A percentile compares a stretch with the other conserved stretches of the same genome.
Evolutionary conservation across 2,797 vertebrate genomes (phyloP).

Genomic region (Cynodonichthys magdalenae): DNA sequence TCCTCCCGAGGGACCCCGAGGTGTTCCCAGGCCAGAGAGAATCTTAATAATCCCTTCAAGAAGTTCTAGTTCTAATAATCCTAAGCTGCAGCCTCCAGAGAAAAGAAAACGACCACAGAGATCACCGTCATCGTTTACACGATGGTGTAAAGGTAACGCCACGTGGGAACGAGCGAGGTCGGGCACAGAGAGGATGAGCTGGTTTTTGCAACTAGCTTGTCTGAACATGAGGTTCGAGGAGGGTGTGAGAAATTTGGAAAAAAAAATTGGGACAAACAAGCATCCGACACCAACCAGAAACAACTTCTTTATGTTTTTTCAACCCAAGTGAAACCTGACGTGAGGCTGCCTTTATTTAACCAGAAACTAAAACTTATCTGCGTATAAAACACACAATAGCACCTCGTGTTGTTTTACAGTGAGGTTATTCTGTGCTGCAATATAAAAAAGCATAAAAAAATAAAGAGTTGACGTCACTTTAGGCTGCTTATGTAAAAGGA

Average conservation of each 20-base stretch:
- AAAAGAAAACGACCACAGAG: too few species aligned
- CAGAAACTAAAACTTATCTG: not conserved
- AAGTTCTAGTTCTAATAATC: too few species aligned
- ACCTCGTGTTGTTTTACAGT: conserved; percentile 17
- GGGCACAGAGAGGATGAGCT: not conserved
- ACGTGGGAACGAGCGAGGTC: conserved; percentile 12
- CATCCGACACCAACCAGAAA: not conserved
- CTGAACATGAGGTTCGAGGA: not conserved
- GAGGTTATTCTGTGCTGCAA: conserved; percentile 10
- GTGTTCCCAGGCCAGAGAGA: too few species aligned
- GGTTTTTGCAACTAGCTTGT: conserved; percentile 1
- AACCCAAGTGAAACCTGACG: not conserved
- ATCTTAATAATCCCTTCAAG: too few species aligned
- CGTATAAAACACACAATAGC: not conserved
- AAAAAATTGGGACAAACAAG: not conserved
- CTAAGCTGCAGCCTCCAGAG: too few species aligned
- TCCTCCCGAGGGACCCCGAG: too few species aligned
- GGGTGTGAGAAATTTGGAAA: not conserved
- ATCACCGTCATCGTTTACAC: too few species aligned
- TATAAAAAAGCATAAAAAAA: not conserved
- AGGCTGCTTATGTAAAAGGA: too few species aligned
- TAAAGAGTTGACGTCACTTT: not conserved
- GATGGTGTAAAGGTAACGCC: not conserved
- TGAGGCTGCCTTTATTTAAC: not conserved
- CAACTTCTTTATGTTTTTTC: not conserved